Conservation (phyloP, 2,888 invertebrate genomes). For the Andrena haemorrhoa region DNA sequence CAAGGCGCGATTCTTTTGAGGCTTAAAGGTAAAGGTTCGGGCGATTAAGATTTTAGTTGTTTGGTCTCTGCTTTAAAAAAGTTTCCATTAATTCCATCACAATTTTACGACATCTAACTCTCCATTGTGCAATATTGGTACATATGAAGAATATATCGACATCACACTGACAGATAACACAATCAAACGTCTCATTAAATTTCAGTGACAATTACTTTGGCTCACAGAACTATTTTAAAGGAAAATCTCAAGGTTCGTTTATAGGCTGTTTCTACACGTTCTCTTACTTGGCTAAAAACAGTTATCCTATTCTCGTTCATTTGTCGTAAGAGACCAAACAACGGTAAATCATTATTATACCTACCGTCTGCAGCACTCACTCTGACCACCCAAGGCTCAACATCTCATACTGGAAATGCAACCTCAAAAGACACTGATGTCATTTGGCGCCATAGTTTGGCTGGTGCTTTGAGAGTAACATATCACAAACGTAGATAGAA, state of each 20-base stretch:
- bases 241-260: not conserved
- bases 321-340: constrained; percentile 81
- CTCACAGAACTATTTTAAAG: constrained; percentile 14
- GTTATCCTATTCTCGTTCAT: not conserved
- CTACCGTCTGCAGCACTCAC: constrained; percentile 81
- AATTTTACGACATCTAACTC: constrained; percentile 1
- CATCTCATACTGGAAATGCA: constrained; percentile 83
- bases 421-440: constrained; percentile 83
- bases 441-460: constrained; percentile 81
- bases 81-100: constrained; percentile 14
- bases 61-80: constrained; percentile 78
- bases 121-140: not conserved
- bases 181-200: not conserved
- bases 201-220: not conserved
- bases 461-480: constrained; percentile 84
- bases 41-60: constrained; percentile 79
- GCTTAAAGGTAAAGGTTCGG: constrained; percentile 79
- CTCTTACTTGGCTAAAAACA: too few relatives aligned
- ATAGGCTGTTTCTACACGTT: not conserved
- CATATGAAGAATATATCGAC: constrained; percentile 8
- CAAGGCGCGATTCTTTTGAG: constrained; percentile 79
- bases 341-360: constrained; percentile 82
- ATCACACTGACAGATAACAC: not conserved
- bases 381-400: constrained; percentile 74
- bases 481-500: constrained; percentile 84